Conservation (phyloP, 2,797 vertebrate species). For the Pseudocheirus occidentalis region DNA sequence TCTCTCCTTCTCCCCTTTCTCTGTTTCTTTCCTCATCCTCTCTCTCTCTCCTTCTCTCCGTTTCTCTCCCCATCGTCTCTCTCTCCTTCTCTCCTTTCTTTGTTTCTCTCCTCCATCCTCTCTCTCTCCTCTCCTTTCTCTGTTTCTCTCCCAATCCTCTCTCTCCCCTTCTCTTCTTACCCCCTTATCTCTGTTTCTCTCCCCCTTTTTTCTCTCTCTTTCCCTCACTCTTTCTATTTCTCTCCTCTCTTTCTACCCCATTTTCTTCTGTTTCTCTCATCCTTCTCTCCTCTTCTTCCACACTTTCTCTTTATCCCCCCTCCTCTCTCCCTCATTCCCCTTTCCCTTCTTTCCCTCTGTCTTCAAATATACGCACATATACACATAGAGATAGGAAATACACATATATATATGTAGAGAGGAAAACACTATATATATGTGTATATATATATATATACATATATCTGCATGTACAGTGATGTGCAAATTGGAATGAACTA, state of each 20-base stretch:
- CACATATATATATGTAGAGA: too few species aligned
- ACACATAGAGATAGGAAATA: neutral
- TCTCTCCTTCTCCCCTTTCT: neutral
- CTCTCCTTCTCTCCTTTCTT: too few species aligned
- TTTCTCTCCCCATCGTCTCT: too few species aligned
- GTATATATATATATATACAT: neutral
- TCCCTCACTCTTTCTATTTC: too few species aligned
- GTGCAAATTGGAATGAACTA: neutral
- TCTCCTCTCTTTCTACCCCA: neutral
- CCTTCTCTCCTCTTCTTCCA: neutral
- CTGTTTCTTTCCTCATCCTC: too few species aligned
- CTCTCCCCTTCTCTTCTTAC: too few species aligned
- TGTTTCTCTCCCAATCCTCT: too few species aligned
- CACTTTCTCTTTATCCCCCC: conserved; percentile 28
- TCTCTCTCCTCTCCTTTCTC: too few species aligned
- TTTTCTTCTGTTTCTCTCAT: conserved; percentile 9
- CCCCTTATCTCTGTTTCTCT: neutral
- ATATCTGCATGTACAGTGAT: neutral
- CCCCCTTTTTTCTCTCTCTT: neutral
- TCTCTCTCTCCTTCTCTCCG: too few species aligned
- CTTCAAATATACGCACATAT: neutral
- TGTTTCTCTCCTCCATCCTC: too few species aligned
- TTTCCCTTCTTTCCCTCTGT: neutral
- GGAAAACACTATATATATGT: too few species aligned
- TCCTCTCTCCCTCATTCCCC: neutral